Evolutionary conservation across 2,888 invertebrate species (phyloP).

Genomic region (Apamea monoglypha): DNA sequence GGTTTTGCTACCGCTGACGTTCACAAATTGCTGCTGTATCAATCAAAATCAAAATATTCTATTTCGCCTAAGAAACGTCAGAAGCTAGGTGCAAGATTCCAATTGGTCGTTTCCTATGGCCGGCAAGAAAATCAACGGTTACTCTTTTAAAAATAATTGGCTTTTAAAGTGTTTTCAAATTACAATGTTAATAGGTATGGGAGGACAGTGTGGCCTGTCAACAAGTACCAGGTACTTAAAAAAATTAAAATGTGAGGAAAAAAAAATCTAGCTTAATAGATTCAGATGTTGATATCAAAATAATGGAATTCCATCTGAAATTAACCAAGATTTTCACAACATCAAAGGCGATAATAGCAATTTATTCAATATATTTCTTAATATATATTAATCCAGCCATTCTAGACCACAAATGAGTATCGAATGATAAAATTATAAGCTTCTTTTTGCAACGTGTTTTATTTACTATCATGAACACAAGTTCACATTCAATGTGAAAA

Average conservation of each 20-base stretch:
- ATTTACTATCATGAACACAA: conserved; percentile 14
- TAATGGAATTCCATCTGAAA: neutral
- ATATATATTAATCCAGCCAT: neutral
- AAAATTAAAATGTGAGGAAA: no score
- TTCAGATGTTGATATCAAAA: neutral
- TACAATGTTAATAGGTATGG: no score
- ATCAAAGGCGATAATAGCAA: neutral
- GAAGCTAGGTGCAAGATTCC: no score
- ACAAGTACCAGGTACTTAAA: no score
- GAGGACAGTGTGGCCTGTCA: no score
- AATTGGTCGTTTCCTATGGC: no score
- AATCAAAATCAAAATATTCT: no score
- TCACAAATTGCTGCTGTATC: no score
- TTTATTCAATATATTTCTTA: conserved; percentile 23
- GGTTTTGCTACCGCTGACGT: neutral
- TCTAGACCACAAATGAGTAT: conserved; percentile 25
- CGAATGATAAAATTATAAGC: neutral
- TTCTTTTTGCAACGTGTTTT: conserved; percentile 33
- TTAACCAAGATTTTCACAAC: conserved; percentile 5
- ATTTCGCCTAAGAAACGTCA: no score
- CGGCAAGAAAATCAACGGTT: no score
- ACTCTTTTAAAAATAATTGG: no score
- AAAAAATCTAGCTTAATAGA: neutral
- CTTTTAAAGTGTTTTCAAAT: no score
- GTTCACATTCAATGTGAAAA: conserved; percentile 35